Conservation (phyloP, 2,888 invertebrate species). For the Eupithecia pulchellata region DNA sequence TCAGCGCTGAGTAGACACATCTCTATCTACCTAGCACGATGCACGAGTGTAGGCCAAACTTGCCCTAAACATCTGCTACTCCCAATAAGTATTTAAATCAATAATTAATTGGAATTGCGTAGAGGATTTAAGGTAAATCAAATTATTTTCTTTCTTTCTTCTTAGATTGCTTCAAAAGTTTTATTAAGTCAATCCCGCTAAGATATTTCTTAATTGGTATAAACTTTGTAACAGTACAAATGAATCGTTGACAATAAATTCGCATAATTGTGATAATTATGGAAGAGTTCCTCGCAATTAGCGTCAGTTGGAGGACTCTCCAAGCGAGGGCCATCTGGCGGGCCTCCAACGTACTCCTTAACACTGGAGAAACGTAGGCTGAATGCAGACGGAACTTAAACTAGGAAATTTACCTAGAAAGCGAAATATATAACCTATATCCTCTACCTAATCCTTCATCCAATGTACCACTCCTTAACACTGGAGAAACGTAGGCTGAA, state of each 20-base stretch:
- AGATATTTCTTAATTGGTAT: constrained; percentile 39
- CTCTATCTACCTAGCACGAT: too few relatives aligned
- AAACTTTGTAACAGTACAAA: constrained; percentile 44
- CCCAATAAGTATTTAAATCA: too few relatives aligned
- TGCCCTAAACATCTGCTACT: too few relatives aligned
- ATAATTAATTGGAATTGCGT: too few relatives aligned
- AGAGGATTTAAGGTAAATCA: too few relatives aligned
- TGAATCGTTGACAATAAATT: constrained; percentile 62
- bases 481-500: too few relatives aligned
- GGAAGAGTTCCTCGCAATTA: constrained; percentile 81
- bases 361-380: constrained; percentile 56
- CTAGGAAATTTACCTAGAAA: background rate
- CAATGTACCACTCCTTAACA: too few relatives aligned
- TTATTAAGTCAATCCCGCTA: constrained; percentile 13
- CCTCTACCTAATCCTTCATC: too few relatives aligned
- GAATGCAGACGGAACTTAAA: constrained; percentile 18
- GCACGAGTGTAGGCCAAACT: too few relatives aligned
- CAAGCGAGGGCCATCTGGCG: constrained; percentile 78
- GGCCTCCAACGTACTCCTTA: constrained; percentile 74
- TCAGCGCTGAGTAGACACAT: too few relatives aligned
- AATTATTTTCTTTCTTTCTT: too few relatives aligned
- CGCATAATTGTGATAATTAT: constrained; percentile 73
- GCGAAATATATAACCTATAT: background rate
- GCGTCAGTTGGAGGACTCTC: constrained; percentile 74
- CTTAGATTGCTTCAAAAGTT: too few relatives aligned